Evolutionary conservation across 2,888 invertebrate genomes (phyloP).

Genomic region (Crepidodera aurea): DNA sequence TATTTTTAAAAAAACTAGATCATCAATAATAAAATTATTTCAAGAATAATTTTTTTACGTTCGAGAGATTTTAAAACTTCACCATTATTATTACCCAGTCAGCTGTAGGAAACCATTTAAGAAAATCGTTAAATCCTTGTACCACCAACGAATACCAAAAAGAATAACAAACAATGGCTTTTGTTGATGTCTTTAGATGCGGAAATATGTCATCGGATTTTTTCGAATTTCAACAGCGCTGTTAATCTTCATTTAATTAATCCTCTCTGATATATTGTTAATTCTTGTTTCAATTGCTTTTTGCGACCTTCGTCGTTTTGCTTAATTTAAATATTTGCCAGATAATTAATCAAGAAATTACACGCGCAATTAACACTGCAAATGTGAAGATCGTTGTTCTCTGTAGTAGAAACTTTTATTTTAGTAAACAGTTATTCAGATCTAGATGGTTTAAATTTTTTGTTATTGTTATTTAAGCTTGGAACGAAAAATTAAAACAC

Average conservation of each 20-base stretch:
- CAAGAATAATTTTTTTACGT: too few relatives aligned
- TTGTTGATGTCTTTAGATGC: conserved; percentile 5
- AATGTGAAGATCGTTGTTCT: too few relatives aligned
- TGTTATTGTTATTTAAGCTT: too few relatives aligned
- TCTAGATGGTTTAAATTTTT: too few relatives aligned
- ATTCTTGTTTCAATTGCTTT: conserved; percentile 1
- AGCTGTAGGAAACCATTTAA: background rate
- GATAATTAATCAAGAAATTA: conserved; percentile 10
- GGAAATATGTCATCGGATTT: conserved; percentile 6
- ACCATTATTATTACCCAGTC: background rate
- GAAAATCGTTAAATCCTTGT: background rate
- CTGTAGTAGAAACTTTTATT: too few relatives aligned
- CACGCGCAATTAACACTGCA: background rate
- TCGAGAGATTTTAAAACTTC: background rate
- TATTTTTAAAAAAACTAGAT: too few relatives aligned
- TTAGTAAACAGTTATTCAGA: too few relatives aligned
- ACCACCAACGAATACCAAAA: background rate
- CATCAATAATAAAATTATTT: too few relatives aligned
- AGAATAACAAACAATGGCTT: conserved; percentile 4
- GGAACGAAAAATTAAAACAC: too few relatives aligned
- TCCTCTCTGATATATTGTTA: conserved; percentile 1
- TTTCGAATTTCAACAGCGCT: background rate
- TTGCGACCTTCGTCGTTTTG: conserved; percentile 3
- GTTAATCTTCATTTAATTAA: conserved; percentile 6
- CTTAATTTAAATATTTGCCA: background rate